Evolutionary conservation across 2,797 vertebrate genomes (phyloP), one percentile per base, ranked within the genome.

Genomic region (Schizopygopsis pylzovi): DNA sequence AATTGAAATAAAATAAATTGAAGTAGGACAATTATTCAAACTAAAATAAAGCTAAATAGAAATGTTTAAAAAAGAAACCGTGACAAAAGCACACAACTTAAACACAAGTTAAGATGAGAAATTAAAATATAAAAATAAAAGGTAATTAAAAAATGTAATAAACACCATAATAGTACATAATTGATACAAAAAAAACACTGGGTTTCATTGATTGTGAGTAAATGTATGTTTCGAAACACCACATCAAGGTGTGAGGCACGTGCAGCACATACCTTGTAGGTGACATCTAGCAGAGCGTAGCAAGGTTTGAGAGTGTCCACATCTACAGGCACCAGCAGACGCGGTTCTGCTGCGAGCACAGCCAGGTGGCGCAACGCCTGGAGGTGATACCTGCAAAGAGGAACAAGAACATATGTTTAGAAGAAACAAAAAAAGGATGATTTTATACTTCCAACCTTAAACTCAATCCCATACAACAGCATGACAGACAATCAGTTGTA

Each of bases 281-380:
- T 99, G 85, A 99, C 97, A 80, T 99, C 97, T 43, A 99, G 91
- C 41, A 99, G 95, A 0, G 98, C 96, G 0, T 99, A 99, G 89
- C 98, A 99, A 16, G 98, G 98, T 1, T 95, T 96, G 87, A 97
- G 96, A 4, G 97, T 96, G 88, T 99, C 98, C 87, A 99, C 98
- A 0, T 99, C 98, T 70, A 99, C 96, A 0, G 98, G 98, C 0
- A 98, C 97, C 22, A 99, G 94, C 25, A 99, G 96, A 49, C 98
- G 95, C 0, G 98, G 98, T 84, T 99, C 98, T 0, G 97, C 97
- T 0, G 98, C 98, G 87, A 99, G 93, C 43, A 99, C 98, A 0
- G 96, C 97, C 54, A 99, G 93, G 89, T 99, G 98, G 6, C 98
- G 95, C 83, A 99, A 92, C 15, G 98, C 98, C 95, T 99, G 98